A percentile compares a stretch with the other conserved stretches of the same genome.
Conservation (phyloP, 2,113 vertebrate genomes). For the Candoia aspera region DNA sequence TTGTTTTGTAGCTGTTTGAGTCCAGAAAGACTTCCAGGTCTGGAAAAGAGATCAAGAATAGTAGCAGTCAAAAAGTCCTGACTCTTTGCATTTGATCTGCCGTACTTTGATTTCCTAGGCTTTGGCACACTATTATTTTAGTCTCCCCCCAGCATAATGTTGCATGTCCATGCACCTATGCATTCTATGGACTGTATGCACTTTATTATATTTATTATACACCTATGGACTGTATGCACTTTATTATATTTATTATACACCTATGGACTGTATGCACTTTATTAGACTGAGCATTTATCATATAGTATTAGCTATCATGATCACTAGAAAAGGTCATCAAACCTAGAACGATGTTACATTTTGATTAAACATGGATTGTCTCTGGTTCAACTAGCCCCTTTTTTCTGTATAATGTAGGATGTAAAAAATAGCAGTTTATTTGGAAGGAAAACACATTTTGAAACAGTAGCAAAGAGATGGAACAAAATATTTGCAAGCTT, state of each 20-base stretch:
- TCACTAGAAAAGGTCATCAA: background rate
- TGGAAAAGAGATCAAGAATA: background rate
- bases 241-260: too few species aligned
- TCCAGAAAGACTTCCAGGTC: background rate
- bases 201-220: too few species aligned
- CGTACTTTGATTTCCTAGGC: background rate
- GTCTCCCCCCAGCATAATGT: background rate
- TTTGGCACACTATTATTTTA: background rate
- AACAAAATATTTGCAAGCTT: slow-evolving; percentile 15
- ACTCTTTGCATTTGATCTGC: background rate
- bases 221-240: too few species aligned
- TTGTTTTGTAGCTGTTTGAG: background rate
- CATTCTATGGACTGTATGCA: background rate
- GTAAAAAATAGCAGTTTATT: background rate
- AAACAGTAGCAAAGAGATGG: background rate
- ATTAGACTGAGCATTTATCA: background rate
- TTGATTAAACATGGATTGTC: background rate
- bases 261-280: too few species aligned
- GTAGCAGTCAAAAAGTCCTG: background rate
- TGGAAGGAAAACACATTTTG: slow-evolving; percentile 7
- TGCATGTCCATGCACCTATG: background rate
- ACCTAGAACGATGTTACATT: background rate
- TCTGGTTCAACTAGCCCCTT: background rate
- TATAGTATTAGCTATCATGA: background rate
- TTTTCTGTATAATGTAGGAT: background rate